Conservation (phyloP, 2,888 invertebrate genomes). For the Cremastobaeus sp. region DNA sequence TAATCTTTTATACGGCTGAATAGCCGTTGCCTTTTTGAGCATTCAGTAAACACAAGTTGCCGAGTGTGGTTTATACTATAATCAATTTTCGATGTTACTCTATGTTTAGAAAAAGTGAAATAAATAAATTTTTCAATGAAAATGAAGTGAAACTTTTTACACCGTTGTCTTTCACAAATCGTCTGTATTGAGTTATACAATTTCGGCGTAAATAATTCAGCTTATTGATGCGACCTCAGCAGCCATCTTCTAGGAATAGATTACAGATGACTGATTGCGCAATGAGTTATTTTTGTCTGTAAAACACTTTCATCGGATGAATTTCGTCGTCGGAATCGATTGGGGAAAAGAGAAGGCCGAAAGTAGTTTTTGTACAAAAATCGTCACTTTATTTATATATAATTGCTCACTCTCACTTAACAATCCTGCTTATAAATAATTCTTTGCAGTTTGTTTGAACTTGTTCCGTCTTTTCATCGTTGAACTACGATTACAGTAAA, state of each 20-base stretch:
- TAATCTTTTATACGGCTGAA: no score
- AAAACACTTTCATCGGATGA: background rate
- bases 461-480: slow-evolving; percentile 19
- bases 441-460: slow-evolving; percentile 13
- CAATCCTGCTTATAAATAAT: slow-evolving; percentile 16
- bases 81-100: no score
- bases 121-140: no score
- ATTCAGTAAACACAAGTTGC: no score
- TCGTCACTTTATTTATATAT: slow-evolving; percentile 33
- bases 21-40: no score
- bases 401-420: slow-evolving; percentile 46
- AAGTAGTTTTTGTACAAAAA: slow-evolving; percentile 22
- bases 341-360: background rate
- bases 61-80: no score
- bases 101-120: no score
- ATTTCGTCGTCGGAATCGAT: background rate
- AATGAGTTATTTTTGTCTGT: slow-evolving; percentile 2
- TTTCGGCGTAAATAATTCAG: no score
- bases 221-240: no score
- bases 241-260: slow-evolving; percentile 3
- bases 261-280: background rate
- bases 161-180: no score
- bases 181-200: no score
- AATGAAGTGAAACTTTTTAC: no score
- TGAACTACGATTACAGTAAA: slow-evolving; percentile 23